phyloP scores from a whole-genome alignment of 2,888 invertebrate species.

The Lepetodrilus schrolli region DNA sequence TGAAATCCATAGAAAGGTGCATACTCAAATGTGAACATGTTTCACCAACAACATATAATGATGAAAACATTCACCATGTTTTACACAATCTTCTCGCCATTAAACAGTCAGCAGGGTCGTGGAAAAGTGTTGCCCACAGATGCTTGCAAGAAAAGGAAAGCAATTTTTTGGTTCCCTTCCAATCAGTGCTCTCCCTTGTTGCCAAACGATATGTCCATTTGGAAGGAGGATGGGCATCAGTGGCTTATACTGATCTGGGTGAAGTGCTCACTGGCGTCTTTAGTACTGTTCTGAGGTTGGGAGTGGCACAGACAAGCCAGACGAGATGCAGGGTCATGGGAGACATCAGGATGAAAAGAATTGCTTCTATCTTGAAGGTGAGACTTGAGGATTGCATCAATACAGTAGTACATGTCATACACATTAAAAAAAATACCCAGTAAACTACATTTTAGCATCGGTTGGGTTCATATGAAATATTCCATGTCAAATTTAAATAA shows the following conservation, averaged over 20 bases:
- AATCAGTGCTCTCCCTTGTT: slow-evolving; percentile 78
- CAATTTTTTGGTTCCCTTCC: slow-evolving; percentile 79
- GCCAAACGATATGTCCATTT: slow-evolving; percentile 78
- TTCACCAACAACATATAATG: neutral
- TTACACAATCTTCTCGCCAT: slow-evolving; percentile 12
- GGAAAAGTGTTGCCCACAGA: slow-evolving; percentile 47
- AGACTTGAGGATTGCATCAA: too few relatives aligned
- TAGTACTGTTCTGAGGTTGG: slow-evolving; percentile 42
- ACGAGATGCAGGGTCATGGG: slow-evolving; percentile 27
- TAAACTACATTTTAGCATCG: too few relatives aligned
- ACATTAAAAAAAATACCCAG: too few relatives aligned
- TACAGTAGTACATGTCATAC: too few relatives aligned
- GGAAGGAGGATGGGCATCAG: slow-evolving; percentile 77
- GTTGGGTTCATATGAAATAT: too few relatives aligned
- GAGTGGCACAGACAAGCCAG: slow-evolving; percentile 38
- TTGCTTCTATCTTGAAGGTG: slow-evolving; percentile 27
- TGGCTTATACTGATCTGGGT: slow-evolving; percentile 76
- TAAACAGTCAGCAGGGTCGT: slow-evolving; percentile 31
- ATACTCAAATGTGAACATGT: neutral
- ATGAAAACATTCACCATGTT: neutral
- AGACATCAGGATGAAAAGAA: slow-evolving; percentile 44
- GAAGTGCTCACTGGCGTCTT: slow-evolving; percentile 53
- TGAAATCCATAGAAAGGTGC: slow-evolving; percentile 28
- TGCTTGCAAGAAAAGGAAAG: too few relatives aligned
- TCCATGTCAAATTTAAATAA: too few relatives aligned